Evolutionary conservation across 2,888 invertebrate species (phyloP).

Genomic region (Eupeodes latifasciatus): DNA sequence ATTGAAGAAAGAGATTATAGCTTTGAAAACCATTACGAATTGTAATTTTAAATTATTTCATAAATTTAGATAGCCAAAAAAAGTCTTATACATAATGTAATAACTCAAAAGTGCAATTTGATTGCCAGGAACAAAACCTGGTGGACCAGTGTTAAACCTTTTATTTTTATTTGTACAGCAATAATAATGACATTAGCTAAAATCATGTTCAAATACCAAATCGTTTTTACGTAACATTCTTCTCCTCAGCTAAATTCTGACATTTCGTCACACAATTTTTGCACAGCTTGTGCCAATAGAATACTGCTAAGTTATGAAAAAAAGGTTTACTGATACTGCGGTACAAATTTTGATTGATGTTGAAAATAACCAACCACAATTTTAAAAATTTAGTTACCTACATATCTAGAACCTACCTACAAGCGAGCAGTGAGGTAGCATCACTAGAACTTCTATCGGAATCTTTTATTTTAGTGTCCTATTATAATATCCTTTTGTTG

Average conservation of each 20-base stretch:
- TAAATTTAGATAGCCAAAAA: no score
- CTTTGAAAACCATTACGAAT: no score
- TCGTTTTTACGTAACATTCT: background rate
- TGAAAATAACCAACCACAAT: background rate
- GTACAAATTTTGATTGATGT: background rate
- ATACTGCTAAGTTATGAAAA: no score
- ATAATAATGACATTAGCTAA: background rate
- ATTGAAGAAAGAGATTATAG: no score
- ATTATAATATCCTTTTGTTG: conserved; percentile 24
- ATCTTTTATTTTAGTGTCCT: conserved; percentile 28
- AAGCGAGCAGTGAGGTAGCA: no score
- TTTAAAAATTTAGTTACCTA: background rate
- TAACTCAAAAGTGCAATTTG: no score
- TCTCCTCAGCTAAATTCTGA: background rate
- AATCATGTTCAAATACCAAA: background rate
- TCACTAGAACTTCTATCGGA: conserved; percentile 34
- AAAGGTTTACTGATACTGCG: no score
- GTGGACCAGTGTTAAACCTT: no score
- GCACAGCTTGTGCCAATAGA: background rate
- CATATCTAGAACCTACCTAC: background rate
- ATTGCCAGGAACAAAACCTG: no score
- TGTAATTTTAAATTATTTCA: no score
- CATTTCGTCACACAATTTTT: conserved; percentile 19
- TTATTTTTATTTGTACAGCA: no score
- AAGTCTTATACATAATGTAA: no score